Conservation (phyloP, 2,888 invertebrate genomes). For the Hirtodrosophila trivittata region DNA sequence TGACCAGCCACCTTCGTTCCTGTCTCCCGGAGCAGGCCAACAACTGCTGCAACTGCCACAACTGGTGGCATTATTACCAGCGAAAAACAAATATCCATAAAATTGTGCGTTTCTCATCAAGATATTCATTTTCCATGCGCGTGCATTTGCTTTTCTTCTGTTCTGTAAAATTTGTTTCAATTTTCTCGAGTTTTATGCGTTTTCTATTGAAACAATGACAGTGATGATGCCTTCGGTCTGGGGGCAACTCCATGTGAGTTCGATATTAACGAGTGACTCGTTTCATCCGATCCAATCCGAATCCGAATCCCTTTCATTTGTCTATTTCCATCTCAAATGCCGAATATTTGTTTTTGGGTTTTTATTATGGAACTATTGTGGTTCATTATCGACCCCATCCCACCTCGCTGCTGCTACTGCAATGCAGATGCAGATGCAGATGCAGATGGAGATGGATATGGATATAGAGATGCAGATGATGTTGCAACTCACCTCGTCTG, state of each 20-base stretch:
- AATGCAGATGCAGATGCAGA: slow-evolving; percentile 21
- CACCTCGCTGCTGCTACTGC: neutral
- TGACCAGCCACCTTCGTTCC: neutral
- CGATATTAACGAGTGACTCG: slow-evolving; percentile 54
- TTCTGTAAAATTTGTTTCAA: slow-evolving; percentile 67
- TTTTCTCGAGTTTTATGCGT: slow-evolving; percentile 75
- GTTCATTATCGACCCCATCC: slow-evolving; percentile 51
- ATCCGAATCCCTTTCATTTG: too few species aligned
- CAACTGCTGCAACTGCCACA: too few species aligned
- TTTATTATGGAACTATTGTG: slow-evolving; percentile 71
- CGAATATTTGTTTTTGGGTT: slow-evolving; percentile 33
- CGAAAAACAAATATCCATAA: slow-evolving; percentile 70
- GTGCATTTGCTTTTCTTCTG: slow-evolving; percentile 62
- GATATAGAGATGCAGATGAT: neutral
- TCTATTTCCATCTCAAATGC: slow-evolving; percentile 47
- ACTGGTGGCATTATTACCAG: slow-evolving; percentile 69
- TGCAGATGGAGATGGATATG: slow-evolving; percentile 22
- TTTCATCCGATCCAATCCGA: slow-evolving; percentile 28
- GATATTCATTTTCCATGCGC: slow-evolving; percentile 45
- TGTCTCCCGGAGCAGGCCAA: slow-evolving; percentile 1
- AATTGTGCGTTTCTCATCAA: slow-evolving; percentile 64
- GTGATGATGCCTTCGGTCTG: slow-evolving; percentile 34
- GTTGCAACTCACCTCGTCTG: slow-evolving; percentile 43
- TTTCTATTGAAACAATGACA: slow-evolving; percentile 77
- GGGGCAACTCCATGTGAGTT: slow-evolving; percentile 41